Evolutionary conservation across 2,888 invertebrate species (phyloP), one percentile per base, ranked within the genome.

Genomic region (Watsonalla cultraria): DNA sequence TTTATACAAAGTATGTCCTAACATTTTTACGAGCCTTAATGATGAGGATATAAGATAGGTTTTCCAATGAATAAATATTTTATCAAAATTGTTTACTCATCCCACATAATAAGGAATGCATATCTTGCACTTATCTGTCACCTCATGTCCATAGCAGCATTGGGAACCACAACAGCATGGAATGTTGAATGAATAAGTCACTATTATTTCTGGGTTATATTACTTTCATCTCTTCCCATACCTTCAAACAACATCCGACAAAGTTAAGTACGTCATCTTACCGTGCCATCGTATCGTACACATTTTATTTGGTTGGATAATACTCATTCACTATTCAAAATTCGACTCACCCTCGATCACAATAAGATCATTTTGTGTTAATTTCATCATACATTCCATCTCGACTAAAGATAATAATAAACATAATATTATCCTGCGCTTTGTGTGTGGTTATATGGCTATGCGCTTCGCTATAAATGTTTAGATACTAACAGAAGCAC

Each of bases 361-460:
- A 52, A 52, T 37, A 14, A 14, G 48, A 51, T 37, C 61, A 54
- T 42, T 42, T 42, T 42, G 9, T 8, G 42, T 2, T 42, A 11
- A 42, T 11, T 42, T 11, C 8, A 42, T 11, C 42, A 42, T 42
- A 42, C 11, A 42, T 42, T 42, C 42, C 42, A 42, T 42, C 42
- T 42, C 11, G 42, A 37, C 37, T 11, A 11, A 42, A 11, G 8
- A 42, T 5, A 11, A 11, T 42, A 42, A 42, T 49, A 53, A 58
- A 57, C 60, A 58, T 61, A 61, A 57, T 61, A 58, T 59, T 58
- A 54, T 60, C 65, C 66, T 71, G 78, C 74, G 84, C 84, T 84
- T 84, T 82, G 84, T 82, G 79, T 85, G 84, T 84, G 82, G 84
- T 84, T 84, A 82, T 80, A 75, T 74, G 63, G 51, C 52, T 59